Base-by-base conservation (phyloP, 92 coral and sea anemone genomes). In the Galaxea fascicularis region DNA sequence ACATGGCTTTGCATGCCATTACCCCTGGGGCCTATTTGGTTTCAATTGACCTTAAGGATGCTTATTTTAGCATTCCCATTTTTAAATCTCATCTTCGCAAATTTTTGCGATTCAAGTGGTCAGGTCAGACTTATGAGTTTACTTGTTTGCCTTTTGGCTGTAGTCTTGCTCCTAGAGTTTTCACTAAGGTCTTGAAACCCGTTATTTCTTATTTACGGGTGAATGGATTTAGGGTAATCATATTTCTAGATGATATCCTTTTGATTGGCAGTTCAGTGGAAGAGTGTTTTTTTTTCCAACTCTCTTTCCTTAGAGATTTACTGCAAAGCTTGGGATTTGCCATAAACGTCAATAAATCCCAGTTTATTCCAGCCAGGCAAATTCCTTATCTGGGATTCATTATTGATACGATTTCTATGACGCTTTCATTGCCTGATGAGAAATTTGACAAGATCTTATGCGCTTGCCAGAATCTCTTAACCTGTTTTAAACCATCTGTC, bases 61-160 rank as follows among this genome's bases (percentile, higher is more conserved):
- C 93, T 49, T 92, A 89, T 85, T 92, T 92, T 77, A 74, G 89
- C 64, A 39, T 86, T 14, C 93, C 95, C 17, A 89, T 92, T 62
- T 86, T 63, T 80, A 26, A 74, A 20, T 59, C 39, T 51, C 76
- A 73, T 64, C n/a, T n/a, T n/a, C 69, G 92, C n/a, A 89, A 74
- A 89, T 89, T 46, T 85, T 65, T 92, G 41, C 85, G 95, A 58
- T 92, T 89, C 54, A 12, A 65, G 7, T 89, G 92, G 90, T 9
- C 52, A 31, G 17, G 24, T 49, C 31, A 22, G n/a, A n/a, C 24
- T 4, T 89, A 25, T 76, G 88, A 92, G 58, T 89, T 92, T 66
- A 80, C 90, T 17, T 89, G 92, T 58, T 68, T 92, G 29, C 92
- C 95, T 14, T 92, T 89, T 63, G 91, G 91, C 8, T 81, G 83